A percentile compares a stretch with the other conserved stretches of the same genome.
These are phyloP conservation scores for Mus spretus DNA, from an alignment of 2,797 vertebrate genomes.

Conservation along the genomic window DNA sequence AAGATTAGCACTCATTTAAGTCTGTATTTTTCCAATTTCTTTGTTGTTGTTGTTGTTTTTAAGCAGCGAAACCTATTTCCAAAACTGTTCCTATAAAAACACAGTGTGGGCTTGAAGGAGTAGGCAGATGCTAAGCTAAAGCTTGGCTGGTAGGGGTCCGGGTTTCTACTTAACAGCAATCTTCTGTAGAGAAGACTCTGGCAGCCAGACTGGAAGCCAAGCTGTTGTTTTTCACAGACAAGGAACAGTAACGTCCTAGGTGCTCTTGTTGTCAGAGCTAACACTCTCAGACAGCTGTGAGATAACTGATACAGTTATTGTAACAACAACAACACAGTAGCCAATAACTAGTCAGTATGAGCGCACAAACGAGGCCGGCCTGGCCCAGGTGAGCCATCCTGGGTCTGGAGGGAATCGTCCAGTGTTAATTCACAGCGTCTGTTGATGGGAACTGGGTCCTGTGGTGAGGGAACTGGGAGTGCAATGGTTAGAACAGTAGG, in stretches of 20 bases:
- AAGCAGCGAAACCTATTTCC: background rate
- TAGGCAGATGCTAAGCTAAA: background rate
- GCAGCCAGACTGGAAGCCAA: background rate
- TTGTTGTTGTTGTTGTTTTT: background rate
- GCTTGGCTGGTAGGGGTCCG: background rate
- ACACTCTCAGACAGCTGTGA: background rate
- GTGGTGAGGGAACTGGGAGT: rapidly evolving
- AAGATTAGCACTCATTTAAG: constrained; percentile 7
- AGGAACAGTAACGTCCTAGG: background rate
- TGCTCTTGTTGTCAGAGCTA: background rate
- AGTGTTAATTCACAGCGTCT: background rate
- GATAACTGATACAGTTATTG: background rate
- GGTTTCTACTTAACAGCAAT: no score
- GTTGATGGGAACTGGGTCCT: background rate
- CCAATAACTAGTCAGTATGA: background rate
- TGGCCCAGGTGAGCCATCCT: no score
- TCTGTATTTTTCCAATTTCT: background rate
- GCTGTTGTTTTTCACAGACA: background rate
- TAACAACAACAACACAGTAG: background rate
- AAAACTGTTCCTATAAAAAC: background rate
- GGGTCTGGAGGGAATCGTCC: background rate
- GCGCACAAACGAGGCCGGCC: no score
- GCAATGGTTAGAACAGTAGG: no score
- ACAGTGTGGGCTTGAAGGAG: background rate
- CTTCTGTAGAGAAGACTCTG: background rate